Evolutionary conservation across 37 sponge, comb jelly and placozoan genomes (phyloP), one percentile per base, ranked within the genome.

Genomic region (Ianthella basta): DNA sequence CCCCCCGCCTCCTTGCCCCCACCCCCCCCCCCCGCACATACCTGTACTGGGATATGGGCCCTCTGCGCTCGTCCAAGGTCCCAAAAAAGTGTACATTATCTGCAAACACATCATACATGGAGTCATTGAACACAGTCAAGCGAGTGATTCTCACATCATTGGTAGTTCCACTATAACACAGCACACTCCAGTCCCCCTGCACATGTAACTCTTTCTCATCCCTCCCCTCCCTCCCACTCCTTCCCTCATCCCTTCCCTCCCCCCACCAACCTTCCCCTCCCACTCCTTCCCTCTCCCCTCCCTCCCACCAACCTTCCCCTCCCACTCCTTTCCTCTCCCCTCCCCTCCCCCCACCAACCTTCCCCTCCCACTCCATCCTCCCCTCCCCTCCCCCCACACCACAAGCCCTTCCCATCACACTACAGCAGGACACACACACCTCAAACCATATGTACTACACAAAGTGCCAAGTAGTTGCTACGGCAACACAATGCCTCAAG

Each of bases 1-100:
- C 8, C 50, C 50, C 50, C 50, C 50, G 6, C 50, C 50, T 8
- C 50, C 8, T 8, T 44, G 6, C 50, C 50, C 50, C 50, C 50
- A 10, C 50, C 50, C 50, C 50, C 50, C 50, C 50, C 50, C 8
- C 50, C 50, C 50, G 6, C 50, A 44, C 8, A 8, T 44, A 70
- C 72, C 72, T 33, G 36, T 36, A 70, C 72, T 70, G 72, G 2
- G 72, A 36, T 2, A 70, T 36, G 3, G 72, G 72, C 4, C 72
- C 72, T 70, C 72, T 70, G 72, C 36, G 5, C 72, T 70, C 4
- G 12, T 70, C 72, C 21, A 70, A 35, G 3, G n/a, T 34, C 5
- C 32, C 72, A 70, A 70, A 70, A 12, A 70, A 70, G n/a, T 34
- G n/a, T 21, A 34, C 36, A 70, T 70, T 70, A 20, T 70, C 72